Conservation (phyloP, 1,140 invertebrate genomes). For the Pantala flavescens region DNA sequence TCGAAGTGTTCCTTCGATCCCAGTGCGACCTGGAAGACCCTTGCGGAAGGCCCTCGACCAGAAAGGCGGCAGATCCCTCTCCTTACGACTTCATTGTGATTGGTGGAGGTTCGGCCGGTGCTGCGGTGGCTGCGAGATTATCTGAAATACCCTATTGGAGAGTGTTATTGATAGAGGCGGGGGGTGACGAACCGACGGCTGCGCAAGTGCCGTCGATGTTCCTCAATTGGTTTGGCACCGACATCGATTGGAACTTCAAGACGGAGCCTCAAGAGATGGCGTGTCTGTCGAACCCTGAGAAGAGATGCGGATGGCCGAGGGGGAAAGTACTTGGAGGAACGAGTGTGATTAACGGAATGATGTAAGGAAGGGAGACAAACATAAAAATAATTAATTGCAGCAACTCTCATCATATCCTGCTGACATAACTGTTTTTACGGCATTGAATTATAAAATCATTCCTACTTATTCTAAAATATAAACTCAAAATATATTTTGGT, state of each 20-base stretch:
- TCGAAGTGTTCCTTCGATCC: conserved; percentile 69
- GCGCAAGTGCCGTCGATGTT: conserved; percentile 74
- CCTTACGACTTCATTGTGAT: conserved; percentile 75
- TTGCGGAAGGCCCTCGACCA: conserved; percentile 50
- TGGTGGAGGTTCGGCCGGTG: conserved; percentile 76
- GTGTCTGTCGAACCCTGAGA: conserved; percentile 61
- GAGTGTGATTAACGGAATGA: conserved; percentile 93
- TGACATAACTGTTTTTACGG: too few relatives aligned
- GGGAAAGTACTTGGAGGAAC: conserved; percentile 85
- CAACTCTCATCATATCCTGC: too few relatives aligned
- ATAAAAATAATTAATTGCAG: too few relatives aligned
- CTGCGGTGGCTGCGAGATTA: conserved; percentile 67
- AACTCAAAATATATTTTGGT: too few relatives aligned
- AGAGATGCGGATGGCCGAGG: conserved; percentile 69
- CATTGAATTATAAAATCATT: too few relatives aligned
- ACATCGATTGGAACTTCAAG: conserved; percentile 77
- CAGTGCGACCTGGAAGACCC: conserved; percentile 77
- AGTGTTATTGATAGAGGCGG: conserved; percentile 73
- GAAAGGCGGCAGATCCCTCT: conserved; percentile 29
- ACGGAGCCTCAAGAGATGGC: conserved; percentile 78
- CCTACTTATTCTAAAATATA: too few relatives aligned
- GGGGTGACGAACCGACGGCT: conserved; percentile 67
- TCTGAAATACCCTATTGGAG: conserved; percentile 66
- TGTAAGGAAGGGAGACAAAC: conserved; percentile 30
- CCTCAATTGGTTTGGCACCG: conserved; percentile 66